Base-by-base conservation (phyloP, 2,113 vertebrate genomes). In the Ploceus nigricollis region DNA sequence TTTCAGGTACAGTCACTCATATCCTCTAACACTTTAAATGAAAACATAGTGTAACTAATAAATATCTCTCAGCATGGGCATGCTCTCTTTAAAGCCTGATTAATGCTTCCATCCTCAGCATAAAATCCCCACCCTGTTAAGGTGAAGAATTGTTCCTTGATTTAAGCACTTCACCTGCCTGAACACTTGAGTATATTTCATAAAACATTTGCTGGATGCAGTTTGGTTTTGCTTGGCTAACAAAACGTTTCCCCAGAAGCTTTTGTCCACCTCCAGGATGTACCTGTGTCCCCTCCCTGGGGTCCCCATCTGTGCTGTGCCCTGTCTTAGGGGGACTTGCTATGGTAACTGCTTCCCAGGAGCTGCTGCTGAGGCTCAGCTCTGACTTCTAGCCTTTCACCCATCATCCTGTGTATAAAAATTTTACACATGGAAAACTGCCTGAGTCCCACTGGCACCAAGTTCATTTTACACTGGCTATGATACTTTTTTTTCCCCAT, bases 131-230 rank as follows among this genome's bases (percentile, higher is more conserved):
- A 89, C 91, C 87, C 71, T 66, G 87, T 80, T 92, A 89, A 87
- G 89, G 92, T 96, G 95, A 89, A 85, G 96, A 78, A 93, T 86
- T 85, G 82, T 95, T 71, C 5, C 42, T 90, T 97, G 96, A 96
- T 96, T 97, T 94, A 95, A 96, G 91, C 92, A 73, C 70, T 96
- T 96, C 89, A 95, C 91, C 94, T 95, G 96, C 83, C 73, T 89
- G 84, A 85, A 61, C 84, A 37, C 70, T 95, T 35, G 87, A 82
- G 66, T 27, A 2, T 92, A 86, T 94, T 94, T 96, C 93, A 94
- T 89, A 20, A 42, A 53, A 42, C 27, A 11, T 85, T 92, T 87
- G 61, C 70, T 60, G 86, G 35, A 28, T 57, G 80, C 27, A 5
- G 35, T 75, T 89, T 77, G 68, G 42, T 91, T 95, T 91, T 87